Evolutionary conservation across 2,113 vertebrate species (phyloP).

Genomic region (Cyrtonyx montezumae): DNA sequence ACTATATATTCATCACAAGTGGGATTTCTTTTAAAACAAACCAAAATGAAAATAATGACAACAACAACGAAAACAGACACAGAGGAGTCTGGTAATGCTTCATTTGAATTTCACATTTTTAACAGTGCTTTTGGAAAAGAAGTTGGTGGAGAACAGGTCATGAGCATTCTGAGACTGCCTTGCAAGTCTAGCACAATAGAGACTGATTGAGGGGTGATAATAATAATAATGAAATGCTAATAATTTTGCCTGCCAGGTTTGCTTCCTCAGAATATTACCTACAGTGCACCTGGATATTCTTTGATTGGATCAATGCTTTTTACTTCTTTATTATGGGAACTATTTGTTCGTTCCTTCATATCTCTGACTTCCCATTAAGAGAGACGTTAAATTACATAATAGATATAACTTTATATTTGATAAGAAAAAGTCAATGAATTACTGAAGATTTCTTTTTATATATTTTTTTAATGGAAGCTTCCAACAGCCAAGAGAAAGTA

Average conservation of each 20-base stretch:
- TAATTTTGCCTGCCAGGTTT: constrained; percentile 18
- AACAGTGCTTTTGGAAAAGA: neutral
- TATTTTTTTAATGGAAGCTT: neutral
- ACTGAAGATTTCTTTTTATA: neutral
- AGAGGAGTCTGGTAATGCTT: neutral
- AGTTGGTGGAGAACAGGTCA: neutral
- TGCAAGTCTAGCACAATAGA: neutral
- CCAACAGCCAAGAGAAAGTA: neutral
- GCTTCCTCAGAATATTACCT: constrained; percentile 43
- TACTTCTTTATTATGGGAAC: neutral
- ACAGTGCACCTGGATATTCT: constrained; percentile 19
- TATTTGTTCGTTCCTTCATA: constrained; percentile 33
- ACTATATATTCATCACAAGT: neutral
- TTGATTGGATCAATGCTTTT: constrained; percentile 25
- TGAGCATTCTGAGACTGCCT: neutral
- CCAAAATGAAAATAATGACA: neutral
- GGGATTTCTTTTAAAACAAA: neutral
- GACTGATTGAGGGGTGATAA: fast-evolving
- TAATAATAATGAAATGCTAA: constrained; percentile 28
- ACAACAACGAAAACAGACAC: neutral
- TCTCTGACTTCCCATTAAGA: constrained; percentile 35
- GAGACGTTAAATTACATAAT: constrained; percentile 1
- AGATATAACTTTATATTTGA: constrained; percentile 11
- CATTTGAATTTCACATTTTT: neutral
- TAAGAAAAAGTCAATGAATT: neutral